Evolutionary conservation across 2,888 invertebrate genomes (phyloP), one percentile per base, ranked within the genome.

Genomic region (Nysson spinosus): DNA sequence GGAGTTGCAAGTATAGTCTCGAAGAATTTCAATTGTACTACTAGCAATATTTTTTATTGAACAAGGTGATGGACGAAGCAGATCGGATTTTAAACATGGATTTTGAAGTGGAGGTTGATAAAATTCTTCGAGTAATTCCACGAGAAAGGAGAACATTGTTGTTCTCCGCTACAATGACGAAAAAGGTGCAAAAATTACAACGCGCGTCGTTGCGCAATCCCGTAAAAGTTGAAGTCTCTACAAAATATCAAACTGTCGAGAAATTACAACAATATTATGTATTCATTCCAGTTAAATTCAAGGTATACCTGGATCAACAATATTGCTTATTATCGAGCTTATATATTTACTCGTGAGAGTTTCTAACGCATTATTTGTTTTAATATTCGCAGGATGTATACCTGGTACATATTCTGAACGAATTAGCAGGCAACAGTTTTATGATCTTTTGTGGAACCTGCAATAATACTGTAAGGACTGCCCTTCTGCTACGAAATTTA

Each of bases 161-260:
- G 9, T 99, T 98, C 89, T 99, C 99, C 0, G 99, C 99, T 0
- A 99, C 99, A 0, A 99, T 99, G 99, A 99, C 99, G 0, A 97
- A 96, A 84, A 97, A 97, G 87, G 94, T 99, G 0, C 95, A 96
- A 78, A 99, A 99, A 85, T 88, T 99, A 20, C 98, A 99, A 87
- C 90, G 99, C 30, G 99, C 99, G 0, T 98, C 97, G 0, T 88
- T 99, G 4, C 92, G 92, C 75, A 95, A 99, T 87, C 99, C 99
- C 0, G 96, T 97, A 0, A 96, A 95, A 88, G 95, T 99, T 0
- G 98, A 99, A 86, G 97, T 95, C 2, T 96, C 96, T 0, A 96
- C 95, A 0, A 98, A 99, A 85, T 99, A 98, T 86, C 97, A 99
- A 88, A 99, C 99, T 0, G 99, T 99, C 0, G 98, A 98, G 64